phyloP scores from a whole-genome alignment of 2,888 invertebrate genomes.

The Tipula unca region DNA sequence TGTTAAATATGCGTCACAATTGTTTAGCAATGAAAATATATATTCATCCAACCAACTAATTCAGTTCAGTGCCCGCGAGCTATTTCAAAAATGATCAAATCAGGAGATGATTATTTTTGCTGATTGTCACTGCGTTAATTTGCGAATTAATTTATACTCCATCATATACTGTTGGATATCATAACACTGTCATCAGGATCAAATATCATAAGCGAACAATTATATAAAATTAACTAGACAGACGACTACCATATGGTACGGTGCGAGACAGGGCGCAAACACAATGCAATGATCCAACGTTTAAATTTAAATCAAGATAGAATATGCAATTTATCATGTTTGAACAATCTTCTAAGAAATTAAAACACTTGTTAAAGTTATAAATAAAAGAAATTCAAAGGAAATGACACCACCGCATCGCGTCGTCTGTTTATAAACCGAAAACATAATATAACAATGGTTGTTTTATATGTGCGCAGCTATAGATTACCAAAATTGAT shows the following conservation, averaged over 20 bases:
- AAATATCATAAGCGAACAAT: background rate
- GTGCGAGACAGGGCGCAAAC: background rate
- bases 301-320: background rate
- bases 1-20: too few relatives aligned
- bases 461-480: background rate
- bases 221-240: background rate
- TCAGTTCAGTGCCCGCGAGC: too few relatives aligned
- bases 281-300: background rate
- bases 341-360: slow-evolving; percentile 4
- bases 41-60: too few relatives aligned
- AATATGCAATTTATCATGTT: background rate
- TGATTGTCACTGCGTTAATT: too few relatives aligned
- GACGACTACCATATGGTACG: background rate
- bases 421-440: background rate
- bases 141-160: too few relatives aligned
- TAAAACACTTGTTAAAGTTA: background rate
- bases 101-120: too few relatives aligned
- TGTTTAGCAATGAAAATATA: too few relatives aligned
- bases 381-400: background rate
- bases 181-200: background rate
- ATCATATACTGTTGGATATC: background rate
- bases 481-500: background rate
- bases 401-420: slow-evolving; percentile 2
- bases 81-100: too few relatives aligned
- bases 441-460: background rate